Evolutionary conservation across 2,888 invertebrate species (phyloP), one percentile per base, ranked within the genome.

Genomic region (Mesochorus sp.): DNA sequence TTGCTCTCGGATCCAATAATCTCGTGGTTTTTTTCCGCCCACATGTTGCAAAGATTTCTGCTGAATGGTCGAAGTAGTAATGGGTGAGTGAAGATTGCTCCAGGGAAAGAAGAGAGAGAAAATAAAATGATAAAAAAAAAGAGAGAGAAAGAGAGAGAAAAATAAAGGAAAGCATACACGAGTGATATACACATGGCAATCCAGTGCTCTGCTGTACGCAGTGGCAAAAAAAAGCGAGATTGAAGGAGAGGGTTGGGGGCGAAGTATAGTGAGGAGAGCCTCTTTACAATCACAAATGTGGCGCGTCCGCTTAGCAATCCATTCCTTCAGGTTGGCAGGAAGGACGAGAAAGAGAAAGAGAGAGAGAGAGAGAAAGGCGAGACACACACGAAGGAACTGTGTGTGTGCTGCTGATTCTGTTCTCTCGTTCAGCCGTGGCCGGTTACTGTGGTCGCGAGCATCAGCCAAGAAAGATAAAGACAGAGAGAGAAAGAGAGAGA

Each of bases 231-330:
- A 62, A 44, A 59, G 28, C 49, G n/a, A n/a, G n/a, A 47, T 42
- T 37, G 21, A 39, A 44, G n/a, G 14, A 26, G 57, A 17, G 59
- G n/a, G 10, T 1, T 6, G 17, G 44, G 24, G 57, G 19, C 42
- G 6, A 37, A 71, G 26, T n/a, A n/a, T n/a, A 64, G 64, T 31
- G 51, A 47, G 44, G 44, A 17, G 42, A 78, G 80, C 81, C 86
- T 87, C 75, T 83, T 88, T 88, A 86, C 86, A 88, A 87, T 88
- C 85, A 86, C 88, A 88, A 88, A 88, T 87, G 85, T 84, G 84
- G 80, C 81, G 62, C 71, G 85, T 85, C 80, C 86, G 87, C 84
- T 85, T 82, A 84, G 83, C 85, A 83, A 86, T 87, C 84, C 85
- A 84, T 86, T 87, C 83, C 85, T 85, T 81, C 81, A 85, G 84